Evolutionary conservation across 1,140 invertebrate genomes (phyloP).

Genomic region (Zaprionus vittiger): DNA sequence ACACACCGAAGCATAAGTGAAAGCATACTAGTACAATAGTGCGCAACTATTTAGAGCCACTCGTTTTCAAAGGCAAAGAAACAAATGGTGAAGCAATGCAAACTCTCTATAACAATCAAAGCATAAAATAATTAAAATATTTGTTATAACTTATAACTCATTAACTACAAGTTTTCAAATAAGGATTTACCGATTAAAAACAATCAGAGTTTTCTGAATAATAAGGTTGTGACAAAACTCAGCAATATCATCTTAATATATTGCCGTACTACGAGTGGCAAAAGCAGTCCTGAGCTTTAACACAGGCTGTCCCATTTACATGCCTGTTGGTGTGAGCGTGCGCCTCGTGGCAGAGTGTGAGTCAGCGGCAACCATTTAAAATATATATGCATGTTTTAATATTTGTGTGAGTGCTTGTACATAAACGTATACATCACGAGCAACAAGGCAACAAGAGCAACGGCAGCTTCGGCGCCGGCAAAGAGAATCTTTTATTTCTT

Average conservation of each 20-base stretch:
- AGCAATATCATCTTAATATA: conserved; percentile 5
- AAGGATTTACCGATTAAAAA: background rate
- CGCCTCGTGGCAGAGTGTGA: background rate
- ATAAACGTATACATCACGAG: conserved; percentile 7
- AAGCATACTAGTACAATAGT: background rate
- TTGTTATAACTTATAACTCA: background rate
- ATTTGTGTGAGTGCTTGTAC: background rate
- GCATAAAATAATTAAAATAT: too few species aligned
- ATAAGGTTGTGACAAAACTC: background rate
- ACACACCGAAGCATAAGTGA: background rate
- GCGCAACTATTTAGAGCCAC: background rate
- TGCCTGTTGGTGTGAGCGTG: background rate
- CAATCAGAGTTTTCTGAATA: background rate
- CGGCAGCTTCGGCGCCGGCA: conserved; percentile 16
- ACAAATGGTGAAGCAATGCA: too few species aligned
- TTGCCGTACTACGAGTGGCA: background rate
- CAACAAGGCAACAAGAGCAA: background rate
- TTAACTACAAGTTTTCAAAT: background rate
- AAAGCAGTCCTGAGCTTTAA: conserved; percentile 7
- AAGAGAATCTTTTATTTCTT: conserved; percentile 26
- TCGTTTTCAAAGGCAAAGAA: background rate
- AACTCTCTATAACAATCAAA: too few species aligned
- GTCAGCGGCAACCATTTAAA: conserved; percentile 31
- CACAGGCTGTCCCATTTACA: background rate
- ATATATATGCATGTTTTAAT: background rate